Conservation (phyloP, 2,888 invertebrate species). For the Drosophila nr. fundita region DNA sequence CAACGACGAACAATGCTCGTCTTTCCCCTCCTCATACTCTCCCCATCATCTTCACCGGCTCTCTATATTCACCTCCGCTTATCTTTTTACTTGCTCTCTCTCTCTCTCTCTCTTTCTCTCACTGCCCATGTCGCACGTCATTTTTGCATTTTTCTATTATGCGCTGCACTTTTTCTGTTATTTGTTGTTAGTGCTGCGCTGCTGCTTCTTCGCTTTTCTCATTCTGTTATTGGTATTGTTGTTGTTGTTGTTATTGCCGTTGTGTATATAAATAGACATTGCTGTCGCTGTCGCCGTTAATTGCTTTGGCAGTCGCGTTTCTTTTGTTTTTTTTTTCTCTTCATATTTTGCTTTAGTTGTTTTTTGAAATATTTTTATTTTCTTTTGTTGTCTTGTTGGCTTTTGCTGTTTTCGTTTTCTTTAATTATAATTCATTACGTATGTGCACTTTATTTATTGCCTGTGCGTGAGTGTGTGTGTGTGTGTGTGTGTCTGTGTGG, state of each 20-base stretch:
- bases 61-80: neutral
- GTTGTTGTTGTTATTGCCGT: constrained; percentile 27
- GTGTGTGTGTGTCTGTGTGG: constrained; percentile 7
- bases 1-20: constrained; percentile 11
- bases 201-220: constrained; percentile 7
- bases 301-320: constrained; percentile 42
- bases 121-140: constrained; percentile 29
- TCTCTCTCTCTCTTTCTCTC: neutral
- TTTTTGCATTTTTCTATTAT: constrained; percentile 37
- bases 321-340: constrained; percentile 2
- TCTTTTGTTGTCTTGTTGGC: constrained; percentile 4
- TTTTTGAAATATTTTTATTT: constrained; percentile 2
- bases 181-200: constrained; percentile 19
- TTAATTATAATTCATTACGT: constrained; percentile 75
- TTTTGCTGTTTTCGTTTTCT: constrained; percentile 56
- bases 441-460: constrained; percentile 63
- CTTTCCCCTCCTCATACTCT: neutral
- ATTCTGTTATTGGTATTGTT: constrained; percentile 13
- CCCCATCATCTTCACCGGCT: neutral
- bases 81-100: neutral
- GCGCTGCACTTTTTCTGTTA: constrained; percentile 27
- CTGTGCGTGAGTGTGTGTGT: constrained; percentile 6
- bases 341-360: constrained; percentile 7
- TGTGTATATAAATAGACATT: constrained; percentile 63
- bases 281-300: constrained; percentile 51